Conservation (phyloP, 1,140 invertebrate species). For the Cotesia glomerata region DNA sequence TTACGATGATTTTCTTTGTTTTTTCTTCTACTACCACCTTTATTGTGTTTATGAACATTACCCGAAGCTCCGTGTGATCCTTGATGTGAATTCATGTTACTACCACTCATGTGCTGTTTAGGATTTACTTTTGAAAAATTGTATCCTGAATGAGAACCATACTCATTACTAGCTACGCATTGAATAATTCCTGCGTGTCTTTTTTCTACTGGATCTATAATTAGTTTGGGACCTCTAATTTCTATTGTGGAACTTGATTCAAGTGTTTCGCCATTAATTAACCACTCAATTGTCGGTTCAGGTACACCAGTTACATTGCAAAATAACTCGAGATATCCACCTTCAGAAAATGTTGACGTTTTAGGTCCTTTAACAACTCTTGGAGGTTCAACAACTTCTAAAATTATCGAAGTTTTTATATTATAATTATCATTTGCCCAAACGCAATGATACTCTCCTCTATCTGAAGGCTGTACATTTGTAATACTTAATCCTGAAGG, state of each 20-base stretch:
- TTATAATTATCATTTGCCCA: conserved; percentile 54
- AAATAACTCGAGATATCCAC: conserved; percentile 69
- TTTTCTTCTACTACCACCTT: conserved; percentile 53
- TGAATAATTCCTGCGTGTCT: conserved; percentile 87
- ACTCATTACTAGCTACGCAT: conserved; percentile 84
- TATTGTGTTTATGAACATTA: conserved; percentile 52
- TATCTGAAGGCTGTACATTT: conserved; percentile 51
- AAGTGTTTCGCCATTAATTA: conserved; percentile 78
- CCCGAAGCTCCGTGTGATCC: conserved; percentile 42
- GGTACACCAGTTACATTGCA: conserved; percentile 76
- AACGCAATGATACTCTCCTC: conserved; percentile 58
- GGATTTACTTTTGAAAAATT: conserved; percentile 75
- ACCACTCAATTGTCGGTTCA: conserved; percentile 77
- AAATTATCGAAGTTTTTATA: conserved; percentile 53
- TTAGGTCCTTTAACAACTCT: conserved; percentile 66
- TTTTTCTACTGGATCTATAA: conserved; percentile 76
- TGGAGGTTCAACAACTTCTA: conserved; percentile 67
- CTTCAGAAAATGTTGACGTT: conserved; percentile 69
- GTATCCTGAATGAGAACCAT: conserved; percentile 72
- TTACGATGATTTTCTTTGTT: conserved; percentile 61
- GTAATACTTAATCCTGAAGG: conserved; percentile 49
- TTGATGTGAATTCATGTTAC: conserved; percentile 45
- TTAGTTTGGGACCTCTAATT: conserved; percentile 65
- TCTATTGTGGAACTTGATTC: conserved; percentile 63
- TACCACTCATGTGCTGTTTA: conserved; percentile 70